Evolutionary conservation across 2,888 invertebrate species (phyloP).

Genomic region (Dryadula phaetusa): DNA sequence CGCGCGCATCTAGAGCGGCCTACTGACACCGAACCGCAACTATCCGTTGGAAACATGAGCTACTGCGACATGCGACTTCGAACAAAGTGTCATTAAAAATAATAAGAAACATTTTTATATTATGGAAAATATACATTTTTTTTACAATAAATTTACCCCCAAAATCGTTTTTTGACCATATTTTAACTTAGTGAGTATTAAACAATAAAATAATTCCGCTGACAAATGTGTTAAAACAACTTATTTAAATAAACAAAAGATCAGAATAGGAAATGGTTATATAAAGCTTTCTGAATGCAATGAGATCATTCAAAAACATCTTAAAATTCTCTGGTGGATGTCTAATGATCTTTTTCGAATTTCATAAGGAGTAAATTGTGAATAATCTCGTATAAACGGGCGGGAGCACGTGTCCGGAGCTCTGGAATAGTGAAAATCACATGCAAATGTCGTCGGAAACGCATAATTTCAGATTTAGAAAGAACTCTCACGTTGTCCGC

Average conservation of each 20-base stretch:
- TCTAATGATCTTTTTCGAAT: conserved; percentile 59
- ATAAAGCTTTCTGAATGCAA: conserved; percentile 51
- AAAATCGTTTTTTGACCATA: not conserved
- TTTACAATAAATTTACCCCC: no score
- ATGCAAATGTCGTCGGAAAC: conserved; percentile 56
- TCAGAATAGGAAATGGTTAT: conserved; percentile 47
- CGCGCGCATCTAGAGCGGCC: conserved; percentile 73
- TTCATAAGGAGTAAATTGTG: conserved; percentile 55
- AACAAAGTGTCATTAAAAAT: conserved; percentile 18
- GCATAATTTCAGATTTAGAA: conserved; percentile 62
- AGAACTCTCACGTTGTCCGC: conserved; percentile 61
- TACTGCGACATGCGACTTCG: conserved; percentile 15
- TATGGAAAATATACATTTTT: no score
- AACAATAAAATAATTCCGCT: conserved; percentile 1
- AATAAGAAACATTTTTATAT: no score
- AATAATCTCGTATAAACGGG: conserved; percentile 59
- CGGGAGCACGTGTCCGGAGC: conserved; percentile 50
- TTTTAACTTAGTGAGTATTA: not conserved
- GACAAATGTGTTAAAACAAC: conserved; percentile 29
- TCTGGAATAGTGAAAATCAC: conserved; percentile 52
- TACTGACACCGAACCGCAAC: conserved; percentile 73
- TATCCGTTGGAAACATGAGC: conserved; percentile 47
- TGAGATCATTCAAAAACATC: conserved; percentile 48
- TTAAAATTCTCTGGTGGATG: conserved; percentile 53
- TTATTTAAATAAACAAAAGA: conserved; percentile 41